Base-by-base conservation (phyloP, 2,888 invertebrate genomes). In the Drosophila sordidapex region DNA sequence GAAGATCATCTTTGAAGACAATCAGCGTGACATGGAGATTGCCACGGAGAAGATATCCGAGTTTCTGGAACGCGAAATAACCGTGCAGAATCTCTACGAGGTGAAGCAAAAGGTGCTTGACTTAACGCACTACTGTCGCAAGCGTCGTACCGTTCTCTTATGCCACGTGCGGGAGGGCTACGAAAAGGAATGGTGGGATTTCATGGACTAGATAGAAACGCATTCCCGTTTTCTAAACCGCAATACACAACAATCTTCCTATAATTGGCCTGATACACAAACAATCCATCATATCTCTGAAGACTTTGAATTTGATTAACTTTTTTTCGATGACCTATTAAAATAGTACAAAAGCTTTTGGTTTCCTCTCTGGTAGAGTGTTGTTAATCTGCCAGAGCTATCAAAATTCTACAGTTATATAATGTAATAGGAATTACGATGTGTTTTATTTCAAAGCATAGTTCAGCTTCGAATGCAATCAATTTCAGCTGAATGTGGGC, bases 21-120 rank as follows among this genome's bases (percentile, higher is more conserved):
- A 99, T 95, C 99, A 99, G 95, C 97, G 97, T 90, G 99, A 99
- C 94, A 95, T 99, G 91, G 99, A 99, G 94, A 97, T 97, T 90
- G 98, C 99, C 84, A 99, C 99, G 35, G 99, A 99, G 94, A 97
- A 97, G 86, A 95, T 99, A 79, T 99, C 99, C 18, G 99, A 99
- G 94, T 99, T 99, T 94, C 95, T 99, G 87, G 99, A 99, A 94
- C 95, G 99, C 88, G 99, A 99, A 94, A 98, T 99, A 92, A 98
- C 98, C 73, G 97, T 97, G 87, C 98, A 98, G 94, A 98, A 99
- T 94, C 95, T 99, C 87, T 97, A 97, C 76, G 98, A 98, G 91
- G 98, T 99, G 92, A 99, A 99, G 94, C 99, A 99, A 94, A 99
- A 98, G 94, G 99, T 99, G 89, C 98, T 98, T 94, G 99, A 99